A percentile compares a stretch with the other conserved stretches of the same genome.
phyloP scores from a whole-genome alignment of 1,140 invertebrate species.

The Pissodes strobi region DNA sequence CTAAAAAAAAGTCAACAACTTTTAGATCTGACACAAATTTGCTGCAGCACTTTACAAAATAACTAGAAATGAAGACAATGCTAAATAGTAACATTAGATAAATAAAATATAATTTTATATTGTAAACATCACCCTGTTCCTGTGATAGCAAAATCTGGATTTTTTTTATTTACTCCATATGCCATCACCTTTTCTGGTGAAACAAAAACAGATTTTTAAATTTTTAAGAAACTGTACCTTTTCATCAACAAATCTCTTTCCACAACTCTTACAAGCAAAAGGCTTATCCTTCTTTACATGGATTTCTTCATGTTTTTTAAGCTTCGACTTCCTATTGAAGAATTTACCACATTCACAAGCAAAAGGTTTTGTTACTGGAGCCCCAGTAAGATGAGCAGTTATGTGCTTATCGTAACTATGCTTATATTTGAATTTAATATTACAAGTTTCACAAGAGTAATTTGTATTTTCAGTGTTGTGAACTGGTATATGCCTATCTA shows the following conservation, averaged over 20 bases:
- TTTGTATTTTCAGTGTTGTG: constrained; percentile 6
- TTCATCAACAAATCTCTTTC: constrained; percentile 46
- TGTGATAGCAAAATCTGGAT: too few species aligned
- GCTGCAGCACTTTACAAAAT: too few species aligned
- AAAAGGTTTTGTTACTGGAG: constrained; percentile 19
- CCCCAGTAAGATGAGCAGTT: constrained; percentile 8
- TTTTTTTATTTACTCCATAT: too few species aligned
- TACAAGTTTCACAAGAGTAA: constrained; percentile 21
- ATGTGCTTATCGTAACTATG: constrained; percentile 26
- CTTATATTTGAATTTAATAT: constrained; percentile 27
- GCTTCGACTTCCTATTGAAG: constrained; percentile 25
- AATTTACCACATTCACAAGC: constrained; percentile 28
- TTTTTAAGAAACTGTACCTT: not conserved
- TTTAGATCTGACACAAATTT: too few species aligned
- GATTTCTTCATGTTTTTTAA: constrained; percentile 26
- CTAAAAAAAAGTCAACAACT: too few species aligned
- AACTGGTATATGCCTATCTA: constrained; percentile 15
- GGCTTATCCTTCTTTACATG: constrained; percentile 58
- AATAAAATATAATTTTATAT: too few species aligned
- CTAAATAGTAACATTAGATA: too few species aligned
- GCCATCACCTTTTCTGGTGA: too few species aligned
- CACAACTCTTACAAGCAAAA: constrained; percentile 61
- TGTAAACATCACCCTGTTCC: too few species aligned
- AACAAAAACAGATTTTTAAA: not conserved
- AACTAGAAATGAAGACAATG: too few species aligned